Percentiles rank a stretch among this genome's conserved stretches.
These are phyloP conservation scores for Apostichopus californicus DNA, from an alignment of 35 echinoderm and acorn worm genomes.

Conservation along the genomic window DNA sequence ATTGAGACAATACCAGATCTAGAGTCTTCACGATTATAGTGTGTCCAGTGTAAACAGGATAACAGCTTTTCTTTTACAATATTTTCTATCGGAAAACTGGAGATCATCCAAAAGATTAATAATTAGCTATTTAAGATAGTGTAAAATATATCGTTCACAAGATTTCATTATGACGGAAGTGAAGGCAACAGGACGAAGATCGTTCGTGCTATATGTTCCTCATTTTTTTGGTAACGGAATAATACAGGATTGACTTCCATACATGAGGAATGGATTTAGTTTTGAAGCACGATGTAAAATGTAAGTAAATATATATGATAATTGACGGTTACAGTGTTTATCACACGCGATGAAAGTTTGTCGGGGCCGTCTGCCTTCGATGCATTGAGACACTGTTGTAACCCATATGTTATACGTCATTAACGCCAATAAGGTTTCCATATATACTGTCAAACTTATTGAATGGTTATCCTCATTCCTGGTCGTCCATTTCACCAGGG, in stretches of 20 bases:
- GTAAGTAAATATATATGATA: background rate
- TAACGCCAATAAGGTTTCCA: too few species aligned
- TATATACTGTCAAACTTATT: too few species aligned
- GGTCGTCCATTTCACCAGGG: too few species aligned
- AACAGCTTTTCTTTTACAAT: background rate
- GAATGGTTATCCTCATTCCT: too few species aligned
- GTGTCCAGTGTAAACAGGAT: background rate
- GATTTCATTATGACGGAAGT: background rate
- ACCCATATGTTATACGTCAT: too few species aligned
- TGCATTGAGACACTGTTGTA: background rate
- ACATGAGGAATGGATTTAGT: background rate
- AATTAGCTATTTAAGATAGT: background rate
- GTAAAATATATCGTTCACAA: background rate
- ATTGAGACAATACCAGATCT: background rate
- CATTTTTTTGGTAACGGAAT: too few species aligned
- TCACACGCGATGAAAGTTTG: background rate
- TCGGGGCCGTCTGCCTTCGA: background rate
- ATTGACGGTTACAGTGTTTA: background rate
- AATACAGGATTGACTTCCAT: background rate
- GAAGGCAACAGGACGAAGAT: background rate
- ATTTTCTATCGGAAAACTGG: background rate
- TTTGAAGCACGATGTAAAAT: background rate
- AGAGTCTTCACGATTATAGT: background rate
- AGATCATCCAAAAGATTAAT: constrained; percentile 9
- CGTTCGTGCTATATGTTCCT: background rate